Conservation (phyloP, 1,140 invertebrate species). For the Drosophila leontia region DNA sequence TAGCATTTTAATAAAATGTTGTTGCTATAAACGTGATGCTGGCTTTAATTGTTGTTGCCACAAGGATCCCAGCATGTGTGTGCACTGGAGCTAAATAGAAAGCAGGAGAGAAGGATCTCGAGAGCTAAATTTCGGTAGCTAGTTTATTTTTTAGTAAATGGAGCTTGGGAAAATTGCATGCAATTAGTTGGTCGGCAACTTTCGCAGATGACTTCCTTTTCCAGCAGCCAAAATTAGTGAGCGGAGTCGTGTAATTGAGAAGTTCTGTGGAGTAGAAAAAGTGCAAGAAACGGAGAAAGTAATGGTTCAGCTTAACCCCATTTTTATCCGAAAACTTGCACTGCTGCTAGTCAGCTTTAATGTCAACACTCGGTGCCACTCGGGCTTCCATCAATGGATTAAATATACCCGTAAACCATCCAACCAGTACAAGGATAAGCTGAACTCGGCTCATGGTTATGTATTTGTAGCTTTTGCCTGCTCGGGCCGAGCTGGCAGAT, state of each 20-base stretch:
- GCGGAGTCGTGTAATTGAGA: constrained; percentile 14
- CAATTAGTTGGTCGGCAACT: constrained; percentile 49
- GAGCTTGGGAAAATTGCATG: constrained; percentile 54
- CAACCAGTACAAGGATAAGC: constrained; percentile 9
- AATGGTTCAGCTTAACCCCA: neutral
- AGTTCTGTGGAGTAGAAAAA: neutral
- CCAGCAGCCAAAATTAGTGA: constrained; percentile 35
- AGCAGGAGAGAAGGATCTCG: neutral
- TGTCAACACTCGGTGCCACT: neutral
- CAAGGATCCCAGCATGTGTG: constrained; percentile 20
- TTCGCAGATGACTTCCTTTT: constrained; percentile 26
- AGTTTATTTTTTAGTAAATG: constrained; percentile 46
- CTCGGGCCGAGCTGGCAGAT: constrained; percentile 6
- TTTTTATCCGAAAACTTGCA: neutral
- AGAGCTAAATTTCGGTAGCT: constrained; percentile 4
- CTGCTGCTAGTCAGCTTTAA: neutral
- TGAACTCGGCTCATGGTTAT: constrained; percentile 15
- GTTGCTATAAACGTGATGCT: constrained; percentile 67
- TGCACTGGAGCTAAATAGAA: neutral
- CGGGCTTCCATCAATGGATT: neutral
- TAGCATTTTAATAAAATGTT: constrained; percentile 71
- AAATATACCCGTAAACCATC: neutral
- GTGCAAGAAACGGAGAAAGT: neutral
- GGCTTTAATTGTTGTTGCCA: constrained; percentile 63
- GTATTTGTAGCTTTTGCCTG: constrained; percentile 31